Percentiles rank a stretch among this genome's conserved stretches.
Conservation (phyloP, 23 tunicate genomes). For the Phallusia fumigata region DNA sequence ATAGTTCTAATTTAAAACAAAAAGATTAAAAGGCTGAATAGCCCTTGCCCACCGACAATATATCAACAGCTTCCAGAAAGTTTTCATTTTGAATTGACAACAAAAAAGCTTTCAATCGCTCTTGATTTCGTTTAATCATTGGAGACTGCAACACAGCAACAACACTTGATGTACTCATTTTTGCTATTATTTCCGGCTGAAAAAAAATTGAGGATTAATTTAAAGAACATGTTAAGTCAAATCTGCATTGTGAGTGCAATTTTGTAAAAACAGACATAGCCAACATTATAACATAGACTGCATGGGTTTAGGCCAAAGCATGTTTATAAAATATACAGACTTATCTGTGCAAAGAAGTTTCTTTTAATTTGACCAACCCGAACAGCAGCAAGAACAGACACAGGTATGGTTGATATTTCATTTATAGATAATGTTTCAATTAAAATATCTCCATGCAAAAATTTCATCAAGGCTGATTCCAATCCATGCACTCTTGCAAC, state of each 20-base stretch:
- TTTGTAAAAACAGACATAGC: no score
- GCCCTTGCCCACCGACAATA: background rate
- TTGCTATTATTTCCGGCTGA: background rate
- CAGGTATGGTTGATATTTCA: background rate
- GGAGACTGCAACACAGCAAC: background rate
- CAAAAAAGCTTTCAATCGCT: background rate
- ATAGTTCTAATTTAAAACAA: no score
- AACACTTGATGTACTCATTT: background rate
- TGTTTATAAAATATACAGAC: no score
- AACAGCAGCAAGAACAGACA: slow-evolving; percentile 1
- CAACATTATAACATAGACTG: no score
- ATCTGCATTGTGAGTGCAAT: no score
- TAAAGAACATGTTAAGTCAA: no score
- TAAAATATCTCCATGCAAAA: background rate
- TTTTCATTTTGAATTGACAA: background rate
- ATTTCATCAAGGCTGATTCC: background rate
- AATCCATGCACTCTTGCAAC: background rate
- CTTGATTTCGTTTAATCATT: background rate
- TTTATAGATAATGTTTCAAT: background rate
- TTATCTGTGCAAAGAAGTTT: no score
- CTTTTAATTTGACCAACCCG: no score
- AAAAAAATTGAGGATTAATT: no score
- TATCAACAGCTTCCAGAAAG: background rate
- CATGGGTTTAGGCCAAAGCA: no score
- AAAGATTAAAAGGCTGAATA: no score